Base-by-base conservation (phyloP, 2,888 invertebrate genomes). In the Orthonychiurus folsomi region DNA sequence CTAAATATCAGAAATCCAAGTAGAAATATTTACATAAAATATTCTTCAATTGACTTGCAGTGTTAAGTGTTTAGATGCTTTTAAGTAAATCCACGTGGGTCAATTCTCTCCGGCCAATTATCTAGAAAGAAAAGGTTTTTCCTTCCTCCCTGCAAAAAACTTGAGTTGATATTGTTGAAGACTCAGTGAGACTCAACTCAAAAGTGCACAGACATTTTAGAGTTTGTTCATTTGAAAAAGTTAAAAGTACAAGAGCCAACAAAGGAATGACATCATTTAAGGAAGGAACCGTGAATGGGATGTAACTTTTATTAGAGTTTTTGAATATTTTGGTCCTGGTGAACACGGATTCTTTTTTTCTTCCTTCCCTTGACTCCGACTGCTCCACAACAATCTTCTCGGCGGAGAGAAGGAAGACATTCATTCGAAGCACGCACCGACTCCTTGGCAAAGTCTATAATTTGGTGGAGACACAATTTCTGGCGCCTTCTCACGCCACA, bases 391-490 rank as follows among this genome's bases (percentile, higher is more conserved):
- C 12, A 20, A 15, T 53, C 20, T 53, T 15, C 12, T 21, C 20
- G 9, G 12, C 48, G 15, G n/a, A 12, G n/a, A 15, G 12, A 54
- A 62, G 59, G 65, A 64, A 68, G 69, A 69, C 69, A 68, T 69
- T 70, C 68, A 67, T 68, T 69, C 69, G 68, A 69, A 69, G 71
- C 69, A 69, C 69, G 69, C 71, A 69, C 67, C 63, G 69, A 69
- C 68, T 66, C 63, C 65, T 71, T 66, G 59, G 60, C 60, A 62
- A 69, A 66, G 67, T 67, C 70, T 72, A 72, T 72, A 72, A 72
- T 72, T 72, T 72, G 64, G 69, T 70, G 70, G 70, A 72, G 72
- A 72, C 72, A 72, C 72, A 70, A 72, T 72, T 72, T 72, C 72
- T 72, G 70, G 72, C 72, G 72, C 70, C 72, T 70, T 70, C 69